Percentiles rank a stretch among this genome's conserved stretches.
phyloP scores from a whole-genome alignment of 2,797 vertebrate genomes.

The Trachurus trachurus region DNA sequence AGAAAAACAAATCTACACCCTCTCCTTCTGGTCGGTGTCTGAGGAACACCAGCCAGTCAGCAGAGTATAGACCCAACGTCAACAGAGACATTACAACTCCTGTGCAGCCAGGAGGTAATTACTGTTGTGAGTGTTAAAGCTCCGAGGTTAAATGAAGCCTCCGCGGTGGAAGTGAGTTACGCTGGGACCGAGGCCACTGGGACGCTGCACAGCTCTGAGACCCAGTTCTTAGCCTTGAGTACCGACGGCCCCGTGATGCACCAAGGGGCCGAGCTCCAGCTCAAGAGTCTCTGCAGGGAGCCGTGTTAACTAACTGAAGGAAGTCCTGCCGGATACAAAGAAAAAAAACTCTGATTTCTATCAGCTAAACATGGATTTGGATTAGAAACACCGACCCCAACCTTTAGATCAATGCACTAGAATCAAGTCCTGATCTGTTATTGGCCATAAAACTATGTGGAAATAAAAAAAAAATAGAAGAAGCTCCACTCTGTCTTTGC shows the following conservation, averaged over 20 bases:
- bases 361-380: no score
- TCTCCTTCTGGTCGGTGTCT: neutral
- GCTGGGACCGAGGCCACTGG: constrained; percentile 24
- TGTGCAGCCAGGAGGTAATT: constrained; percentile 18
- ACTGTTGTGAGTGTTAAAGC: constrained; percentile 16
- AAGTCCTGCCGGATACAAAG: neutral
- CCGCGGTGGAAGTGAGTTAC: neutral
- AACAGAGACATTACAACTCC: neutral
- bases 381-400: no score
- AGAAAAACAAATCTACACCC: no score
- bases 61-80: neutral
- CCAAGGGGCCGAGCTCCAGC: constrained; percentile 13
- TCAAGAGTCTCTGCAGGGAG: constrained; percentile 17
- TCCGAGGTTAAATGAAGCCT: constrained; percentile 18
- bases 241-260: neutral
- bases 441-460: neutral
- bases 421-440: neutral
- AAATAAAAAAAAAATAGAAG: no score
- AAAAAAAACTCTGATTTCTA: neutral
- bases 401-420: neutral
- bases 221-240: constrained; percentile 21
- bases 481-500: no score
- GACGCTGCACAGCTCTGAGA: constrained; percentile 40
- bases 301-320: constrained; percentile 10
- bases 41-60: neutral